Evolutionary conservation across 2,797 vertebrate genomes (phyloP).

Genomic region (Acestrorhynchus altus): DNA sequence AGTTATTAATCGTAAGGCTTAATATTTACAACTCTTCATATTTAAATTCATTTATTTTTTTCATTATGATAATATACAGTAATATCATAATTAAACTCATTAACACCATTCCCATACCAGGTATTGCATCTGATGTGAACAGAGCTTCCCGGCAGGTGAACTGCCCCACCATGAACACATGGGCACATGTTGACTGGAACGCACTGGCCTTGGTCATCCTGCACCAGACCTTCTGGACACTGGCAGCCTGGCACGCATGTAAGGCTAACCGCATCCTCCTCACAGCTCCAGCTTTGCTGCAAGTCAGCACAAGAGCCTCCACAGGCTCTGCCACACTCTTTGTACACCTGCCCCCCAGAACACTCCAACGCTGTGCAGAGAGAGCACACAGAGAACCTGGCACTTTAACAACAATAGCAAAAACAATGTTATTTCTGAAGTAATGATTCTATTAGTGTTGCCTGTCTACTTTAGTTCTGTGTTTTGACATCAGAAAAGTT

Average conservation of each 20-base stretch:
- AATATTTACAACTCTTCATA: no score
- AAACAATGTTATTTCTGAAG: background rate
- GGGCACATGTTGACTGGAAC: slow-evolving; percentile 79
- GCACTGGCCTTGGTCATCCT: slow-evolving; percentile 84
- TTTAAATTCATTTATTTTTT: no score
- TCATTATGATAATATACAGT: no score
- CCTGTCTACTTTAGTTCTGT: no score
- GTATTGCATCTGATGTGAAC: slow-evolving; percentile 79
- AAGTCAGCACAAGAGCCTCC: slow-evolving; percentile 78
- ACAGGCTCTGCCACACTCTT: slow-evolving; percentile 82
- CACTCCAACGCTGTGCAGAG: slow-evolving; percentile 76
- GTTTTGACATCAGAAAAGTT: no score
- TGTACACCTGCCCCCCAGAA: slow-evolving; percentile 82
- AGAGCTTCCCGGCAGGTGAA: slow-evolving; percentile 70
- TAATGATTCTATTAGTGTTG: no score
- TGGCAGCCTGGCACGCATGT: slow-evolving; percentile 87
- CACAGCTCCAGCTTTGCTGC: slow-evolving; percentile 70
- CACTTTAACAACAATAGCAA: background rate
- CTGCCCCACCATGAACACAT: slow-evolving; percentile 74
- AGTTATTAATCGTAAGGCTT: no score
- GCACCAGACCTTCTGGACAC: slow-evolving; percentile 81
- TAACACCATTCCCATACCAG: slow-evolving; percentile 76
- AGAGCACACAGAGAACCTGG: background rate
- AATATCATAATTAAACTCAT: no score
- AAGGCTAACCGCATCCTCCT: slow-evolving; percentile 45